Base-by-base conservation (phyloP, 2,888 invertebrate genomes). In the Idaea dimidiata region DNA sequence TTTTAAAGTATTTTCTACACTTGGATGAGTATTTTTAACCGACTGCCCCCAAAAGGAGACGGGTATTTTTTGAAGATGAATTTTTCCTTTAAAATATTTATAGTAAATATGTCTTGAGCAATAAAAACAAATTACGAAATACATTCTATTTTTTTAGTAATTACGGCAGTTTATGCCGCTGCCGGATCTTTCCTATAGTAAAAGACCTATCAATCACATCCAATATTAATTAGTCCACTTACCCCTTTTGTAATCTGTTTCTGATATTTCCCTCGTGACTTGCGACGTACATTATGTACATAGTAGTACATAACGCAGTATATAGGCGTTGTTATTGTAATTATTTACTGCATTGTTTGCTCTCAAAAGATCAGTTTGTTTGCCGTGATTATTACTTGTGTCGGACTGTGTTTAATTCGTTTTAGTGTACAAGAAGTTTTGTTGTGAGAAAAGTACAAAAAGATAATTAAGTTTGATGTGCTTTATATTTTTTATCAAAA, bases 301-400 rank as follows among this genome's bases (percentile, higher is more conserved):
- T 24, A 43, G 10, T 10, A 14, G 43, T 43, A 43, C 43, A 43
- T 43, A 43, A 14, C 14, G 7, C 14, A 14, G 43, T 43, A 43
- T 8, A 43, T 43, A 43, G 14, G 43, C 14, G 14, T 43, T 43
- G 43, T 43, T 43, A 43, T 43, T 43, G 14, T 10, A 43, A 33
- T 33, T 33, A 33, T 33, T 33, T 10, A 33, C 14, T 14, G 43
- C 14, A 43, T 43, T 43, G 43, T 43, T 43, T 43, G 43, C 43
- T 43, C 43, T 43, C 43, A 43, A 43, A 43, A 43, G 43, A 43
- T 43, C 43, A 43, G 43, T 43, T 43, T 43, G 43, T 43, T 43
- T 43, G 14, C 6, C 10, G 43, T 43, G 43, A 43, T 43, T 43
- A 43, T 43, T 43, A 14, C 43, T 43, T 43, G 43, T 43, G 43